Evolutionary conservation across 2,888 invertebrate species (phyloP), one percentile per base, ranked within the genome.

Genomic region (Apotomis betuletana): DNA sequence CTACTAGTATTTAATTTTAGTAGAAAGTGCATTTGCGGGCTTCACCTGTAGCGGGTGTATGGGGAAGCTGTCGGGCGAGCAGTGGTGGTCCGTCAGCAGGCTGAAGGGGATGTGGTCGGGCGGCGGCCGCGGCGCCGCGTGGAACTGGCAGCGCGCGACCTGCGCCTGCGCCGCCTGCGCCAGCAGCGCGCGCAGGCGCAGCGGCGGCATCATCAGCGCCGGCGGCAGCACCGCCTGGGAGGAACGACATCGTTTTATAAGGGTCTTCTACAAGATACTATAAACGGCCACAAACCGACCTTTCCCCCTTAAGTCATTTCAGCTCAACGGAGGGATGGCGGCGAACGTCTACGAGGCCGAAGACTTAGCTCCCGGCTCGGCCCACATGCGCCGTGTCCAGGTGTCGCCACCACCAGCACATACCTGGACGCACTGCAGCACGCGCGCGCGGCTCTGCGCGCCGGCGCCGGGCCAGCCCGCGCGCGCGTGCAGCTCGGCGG

Each of bases 181-280:
- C 78, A 98, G 95, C 84, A 98, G 94, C 77, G 96, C 95, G 83
- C 96, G 95, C 87, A 98, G 95, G 80, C 97, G 96, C 77, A 96
- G 95, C 74, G 99, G 99, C 74, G 99, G 98, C 92, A 99, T 95
- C 99, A 99, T 99, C 78, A 99, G 97, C 81, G 97, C 96, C 58
- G 99, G 97, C 78, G 99, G 99, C 83, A 99, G 95, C 92, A 97
- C 98, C 76, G 95, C 95, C 91, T 98, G 97, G 52, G 44, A 8
- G 49, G 49, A 49, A 6, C 6, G 3, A 49, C 9, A 10, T 10
- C 49, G 9, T 10, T 27, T 27, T 27, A 27, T 2, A 27, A 27
- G 27, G 27, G 27, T n/a, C n/a, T n/a, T n/a, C n/a, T n/a, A n/a
- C n/a, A n/a, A n/a, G n/a, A n/a, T n/a, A n/a, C n/a, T n/a, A n/a